Base-by-base conservation (phyloP, 37 sponge, comb jelly and placozoan genomes). In the Dysidea cf. avara region DNA sequence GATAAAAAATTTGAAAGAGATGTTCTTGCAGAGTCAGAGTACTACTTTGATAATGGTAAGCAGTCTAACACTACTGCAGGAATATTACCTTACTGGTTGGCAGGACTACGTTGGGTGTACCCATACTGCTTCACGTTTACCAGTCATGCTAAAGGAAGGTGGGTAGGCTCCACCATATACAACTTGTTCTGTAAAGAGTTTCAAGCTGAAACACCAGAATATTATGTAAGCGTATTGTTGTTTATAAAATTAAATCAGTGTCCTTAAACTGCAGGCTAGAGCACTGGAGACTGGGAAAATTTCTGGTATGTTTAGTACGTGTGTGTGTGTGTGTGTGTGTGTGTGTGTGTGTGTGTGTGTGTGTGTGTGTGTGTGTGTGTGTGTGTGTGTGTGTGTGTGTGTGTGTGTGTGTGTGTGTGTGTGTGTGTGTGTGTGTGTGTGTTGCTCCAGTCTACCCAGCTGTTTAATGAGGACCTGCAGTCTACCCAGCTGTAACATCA, bases 71-170 rank as follows among this genome's bases (percentile, higher is more conserved):
- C 32, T 18, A 24, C 34, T 30, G n/a, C 29, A 11, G 4, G 22
- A 21, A 20, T 18, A 7, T 18, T 6, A 26, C 6, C 3, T 67
- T 6, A 46, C n/a, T 38, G 32, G 2, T 53, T 9, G 50, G 21
- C 64, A 94, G 95, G 91, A 50, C 81, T 94, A 2, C 83, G 92
- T 6, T 66, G 60, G 60, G 88, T 94, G 29, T 40, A 57, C 17
- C 95, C 95, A 0, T 94, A 94, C 77, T 83, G 78, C 61, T 94
- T 94, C 69, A 82, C 84, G 7, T 94, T 94, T 67, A 61, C 68
- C 0, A 73, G 84, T 28, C 53, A 90, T 66, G 88, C 91, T 48
- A 94, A 94, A 55, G 88, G 92, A 3, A 46, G 95, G 32, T 94
- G 95, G 95, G 64, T 94, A 39, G 95, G 92, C 17, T 71, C 72